phyloP scores from a whole-genome alignment of 2,797 vertebrate species.

The Pteronotus mesoamericanus region DNA sequence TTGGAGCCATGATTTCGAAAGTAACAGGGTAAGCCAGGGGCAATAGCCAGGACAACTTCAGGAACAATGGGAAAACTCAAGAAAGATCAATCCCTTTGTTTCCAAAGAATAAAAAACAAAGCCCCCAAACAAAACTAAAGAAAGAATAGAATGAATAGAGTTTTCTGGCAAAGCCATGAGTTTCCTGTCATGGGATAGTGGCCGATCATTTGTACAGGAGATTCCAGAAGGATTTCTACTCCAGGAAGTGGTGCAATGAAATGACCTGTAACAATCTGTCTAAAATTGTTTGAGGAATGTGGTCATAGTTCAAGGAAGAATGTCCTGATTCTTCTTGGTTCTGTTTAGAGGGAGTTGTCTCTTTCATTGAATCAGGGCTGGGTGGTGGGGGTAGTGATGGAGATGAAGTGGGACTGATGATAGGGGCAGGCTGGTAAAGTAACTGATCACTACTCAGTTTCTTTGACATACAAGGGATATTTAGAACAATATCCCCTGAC shows the following conservation, averaged over 20 bases:
- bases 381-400: background rate
- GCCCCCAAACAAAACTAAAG: background rate
- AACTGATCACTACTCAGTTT: background rate
- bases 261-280: background rate
- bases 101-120: background rate
- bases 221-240: background rate
- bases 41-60: background rate
- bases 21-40: background rate
- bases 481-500: background rate
- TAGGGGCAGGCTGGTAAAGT: background rate
- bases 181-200: background rate
- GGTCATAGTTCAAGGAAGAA: background rate
- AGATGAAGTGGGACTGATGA: background rate
- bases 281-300: background rate
- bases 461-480: background rate
- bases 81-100: background rate
- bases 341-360: background rate
- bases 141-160: background rate
- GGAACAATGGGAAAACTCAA: background rate
- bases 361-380: background rate
- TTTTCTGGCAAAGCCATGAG: background rate
- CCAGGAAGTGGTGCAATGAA: background rate
- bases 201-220: background rate
- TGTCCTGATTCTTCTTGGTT: background rate
- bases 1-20: background rate